These are phyloP conservation scores for Blennius ocellaris DNA, from an alignment of 2,113 vertebrate genomes.

Conservation along the genomic window DNA sequence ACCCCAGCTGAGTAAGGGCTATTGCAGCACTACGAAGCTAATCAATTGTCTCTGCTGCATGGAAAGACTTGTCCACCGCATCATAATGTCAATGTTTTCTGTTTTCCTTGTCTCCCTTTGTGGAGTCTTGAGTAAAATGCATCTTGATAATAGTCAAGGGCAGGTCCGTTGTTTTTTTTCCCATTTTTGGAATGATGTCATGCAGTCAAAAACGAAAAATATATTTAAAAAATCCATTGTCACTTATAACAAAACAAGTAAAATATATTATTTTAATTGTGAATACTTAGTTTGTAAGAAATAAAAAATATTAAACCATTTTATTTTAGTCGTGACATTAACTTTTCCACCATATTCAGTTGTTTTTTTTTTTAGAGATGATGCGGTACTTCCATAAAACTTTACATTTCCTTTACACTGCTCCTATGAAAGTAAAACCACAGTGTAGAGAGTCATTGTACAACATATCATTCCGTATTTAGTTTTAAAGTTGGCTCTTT, in stretches of 20 bases:
- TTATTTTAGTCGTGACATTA: too few species aligned
- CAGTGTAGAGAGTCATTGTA: background rate
- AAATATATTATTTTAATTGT: too few species aligned
- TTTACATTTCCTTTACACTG: background rate
- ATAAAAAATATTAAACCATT: too few species aligned
- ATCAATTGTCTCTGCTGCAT: slow-evolving; percentile 80
- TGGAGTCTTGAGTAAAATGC: slow-evolving; percentile 28
- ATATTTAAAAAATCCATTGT: slow-evolving; percentile 1
- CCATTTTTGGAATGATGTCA: slow-evolving; percentile 20
- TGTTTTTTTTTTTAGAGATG: too few species aligned
- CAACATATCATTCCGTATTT: background rate
- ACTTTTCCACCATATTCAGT: too few species aligned
- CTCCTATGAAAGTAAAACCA: background rate
- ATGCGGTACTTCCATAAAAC: too few species aligned
- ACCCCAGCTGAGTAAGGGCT: slow-evolving; percentile 81
- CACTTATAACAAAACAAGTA: background rate
- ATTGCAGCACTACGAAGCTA: slow-evolving; percentile 67
- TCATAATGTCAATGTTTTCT: slow-evolving; percentile 65
- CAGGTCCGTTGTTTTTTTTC: background rate
- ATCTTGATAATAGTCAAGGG: background rate
- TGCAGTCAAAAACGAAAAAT: background rate
- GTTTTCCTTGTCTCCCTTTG: slow-evolving; percentile 38
- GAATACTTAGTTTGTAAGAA: too few species aligned
- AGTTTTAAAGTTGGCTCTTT: background rate
- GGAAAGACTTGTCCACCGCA: slow-evolving; percentile 60